These are phyloP conservation scores for Triplophysa yarkandensis DNA, from an alignment of 2,797 vertebrate genomes.

Conservation along the genomic window DNA sequence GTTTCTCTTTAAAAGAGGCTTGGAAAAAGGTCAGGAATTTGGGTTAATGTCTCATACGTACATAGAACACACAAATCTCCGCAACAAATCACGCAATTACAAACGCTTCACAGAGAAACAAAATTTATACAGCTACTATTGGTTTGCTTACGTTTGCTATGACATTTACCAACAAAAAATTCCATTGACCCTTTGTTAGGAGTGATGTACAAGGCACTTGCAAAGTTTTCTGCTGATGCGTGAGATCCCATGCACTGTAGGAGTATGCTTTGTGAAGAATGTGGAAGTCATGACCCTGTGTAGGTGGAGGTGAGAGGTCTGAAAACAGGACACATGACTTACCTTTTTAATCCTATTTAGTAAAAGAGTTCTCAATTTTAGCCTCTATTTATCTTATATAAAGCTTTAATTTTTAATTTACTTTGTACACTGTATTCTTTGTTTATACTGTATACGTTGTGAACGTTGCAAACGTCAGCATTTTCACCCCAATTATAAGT, in stretches of 20 bases:
- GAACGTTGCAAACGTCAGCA: no score
- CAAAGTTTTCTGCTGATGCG: constrained; percentile 49
- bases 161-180: constrained; percentile 52
- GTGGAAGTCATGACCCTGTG: constrained; percentile 51
- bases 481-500: neutral
- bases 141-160: constrained; percentile 53
- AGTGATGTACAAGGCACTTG: constrained; percentile 46
- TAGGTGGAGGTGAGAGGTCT: constrained; percentile 48
- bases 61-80: constrained; percentile 49
- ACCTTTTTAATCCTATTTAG: constrained; percentile 23
- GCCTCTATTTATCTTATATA: neutral
- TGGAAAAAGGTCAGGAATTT: constrained; percentile 41
- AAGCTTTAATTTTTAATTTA: neutral
- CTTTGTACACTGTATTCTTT: no score
- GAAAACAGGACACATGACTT: constrained; percentile 18
- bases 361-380: neutral
- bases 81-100: constrained; percentile 33
- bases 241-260: constrained; percentile 33
- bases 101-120: constrained; percentile 39
- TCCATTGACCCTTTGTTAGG: constrained; percentile 46
- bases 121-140: constrained; percentile 26
- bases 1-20: constrained; percentile 39
- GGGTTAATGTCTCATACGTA: constrained; percentile 26
- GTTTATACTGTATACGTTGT: neutral
- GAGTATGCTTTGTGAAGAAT: constrained; percentile 44